Percentiles rank a stretch among this genome's conserved stretches.
These are phyloP conservation scores for Artemia franciscana DNA, from an alignment of 1,140 invertebrate genomes.

Conservation along the genomic window DNA sequence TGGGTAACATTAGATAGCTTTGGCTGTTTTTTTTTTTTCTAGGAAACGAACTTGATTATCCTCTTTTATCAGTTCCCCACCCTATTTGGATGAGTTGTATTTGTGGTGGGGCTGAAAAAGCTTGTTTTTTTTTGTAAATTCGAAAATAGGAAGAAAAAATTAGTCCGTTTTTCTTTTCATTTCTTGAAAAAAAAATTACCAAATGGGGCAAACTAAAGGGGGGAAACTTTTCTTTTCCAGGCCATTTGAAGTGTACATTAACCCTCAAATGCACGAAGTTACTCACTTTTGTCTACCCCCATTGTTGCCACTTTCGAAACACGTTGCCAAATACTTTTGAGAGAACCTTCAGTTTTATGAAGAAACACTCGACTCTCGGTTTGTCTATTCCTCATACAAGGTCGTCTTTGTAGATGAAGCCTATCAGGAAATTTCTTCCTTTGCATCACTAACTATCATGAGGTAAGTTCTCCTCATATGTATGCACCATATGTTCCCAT, in stretches of 20 bases:
- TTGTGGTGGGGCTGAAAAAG: too few species aligned
- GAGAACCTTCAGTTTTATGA: constrained; percentile 97
- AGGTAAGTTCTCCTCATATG: too few species aligned
- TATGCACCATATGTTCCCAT: too few species aligned
- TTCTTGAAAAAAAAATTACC: too few species aligned
- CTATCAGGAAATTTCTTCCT: constrained; percentile 52
- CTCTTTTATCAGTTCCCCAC: too few species aligned
- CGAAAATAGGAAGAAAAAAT: too few species aligned
- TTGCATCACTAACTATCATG: constrained; percentile 79
- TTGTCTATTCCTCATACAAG: constrained; percentile 85
- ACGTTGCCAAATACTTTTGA: constrained; percentile 70
- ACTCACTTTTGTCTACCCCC: constrained; percentile 87
- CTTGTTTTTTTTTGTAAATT: too few species aligned
- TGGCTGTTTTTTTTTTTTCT: too few species aligned
- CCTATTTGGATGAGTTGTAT: too few species aligned
- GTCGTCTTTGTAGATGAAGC: constrained; percentile 96
- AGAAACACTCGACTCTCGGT: constrained; percentile 83
- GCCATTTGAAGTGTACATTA: constrained; percentile 85
- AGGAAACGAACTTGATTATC: too few species aligned
- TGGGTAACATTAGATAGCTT: too few species aligned
- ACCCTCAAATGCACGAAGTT: constrained; percentile 93
- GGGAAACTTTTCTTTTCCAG: constrained; percentile 23
- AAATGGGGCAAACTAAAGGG: neutral
- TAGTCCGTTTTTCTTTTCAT: too few species aligned
- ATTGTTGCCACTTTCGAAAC: constrained; percentile 64